phyloP scores from a whole-genome alignment of 2,888 invertebrate species.

The Machimus atricapillus region DNA sequence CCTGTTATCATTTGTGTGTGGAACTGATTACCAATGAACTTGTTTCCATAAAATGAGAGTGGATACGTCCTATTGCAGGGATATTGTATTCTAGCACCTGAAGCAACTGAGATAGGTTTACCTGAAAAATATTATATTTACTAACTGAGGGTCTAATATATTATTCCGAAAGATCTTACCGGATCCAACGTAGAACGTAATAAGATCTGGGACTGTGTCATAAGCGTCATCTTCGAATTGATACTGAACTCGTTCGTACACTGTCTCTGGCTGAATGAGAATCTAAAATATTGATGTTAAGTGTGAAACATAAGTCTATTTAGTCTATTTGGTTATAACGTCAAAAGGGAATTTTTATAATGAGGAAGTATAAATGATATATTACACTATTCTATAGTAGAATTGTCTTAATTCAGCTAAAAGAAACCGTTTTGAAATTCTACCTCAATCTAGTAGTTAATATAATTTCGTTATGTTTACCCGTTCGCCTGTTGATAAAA shows the following conservation, averaged over 20 bases:
- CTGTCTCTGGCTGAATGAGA: conserved; percentile 85
- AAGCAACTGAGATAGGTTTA: conserved; percentile 86
- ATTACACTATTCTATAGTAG: too few relatives aligned
- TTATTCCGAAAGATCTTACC: conserved; percentile 64
- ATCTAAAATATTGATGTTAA: conserved; percentile 64
- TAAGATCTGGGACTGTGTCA: conserved; percentile 90
- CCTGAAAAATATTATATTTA: conserved; percentile 69
- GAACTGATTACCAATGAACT: conserved; percentile 66
- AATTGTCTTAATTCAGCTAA: too few relatives aligned
- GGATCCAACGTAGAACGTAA: conserved; percentile 91
- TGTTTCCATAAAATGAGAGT: conserved; percentile 74
- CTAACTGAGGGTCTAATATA: background rate
- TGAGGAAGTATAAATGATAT: too few relatives aligned
- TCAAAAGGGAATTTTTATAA: too few relatives aligned
- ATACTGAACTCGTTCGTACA: conserved; percentile 90
- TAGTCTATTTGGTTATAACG: too few relatives aligned
- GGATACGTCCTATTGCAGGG: conserved; percentile 85
- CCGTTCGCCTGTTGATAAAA: too few relatives aligned
- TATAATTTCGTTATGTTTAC: too few relatives aligned
- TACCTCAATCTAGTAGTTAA: too few relatives aligned
- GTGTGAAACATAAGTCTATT: background rate
- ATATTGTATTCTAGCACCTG: conserved; percentile 85
- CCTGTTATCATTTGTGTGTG: conserved; percentile 58
- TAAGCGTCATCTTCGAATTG: conserved; percentile 95
- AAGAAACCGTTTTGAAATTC: too few relatives aligned